These are phyloP conservation scores for Masnerella sp. DNA, from an alignment of 2,888 invertebrate species.

Conservation along the genomic window DNA sequence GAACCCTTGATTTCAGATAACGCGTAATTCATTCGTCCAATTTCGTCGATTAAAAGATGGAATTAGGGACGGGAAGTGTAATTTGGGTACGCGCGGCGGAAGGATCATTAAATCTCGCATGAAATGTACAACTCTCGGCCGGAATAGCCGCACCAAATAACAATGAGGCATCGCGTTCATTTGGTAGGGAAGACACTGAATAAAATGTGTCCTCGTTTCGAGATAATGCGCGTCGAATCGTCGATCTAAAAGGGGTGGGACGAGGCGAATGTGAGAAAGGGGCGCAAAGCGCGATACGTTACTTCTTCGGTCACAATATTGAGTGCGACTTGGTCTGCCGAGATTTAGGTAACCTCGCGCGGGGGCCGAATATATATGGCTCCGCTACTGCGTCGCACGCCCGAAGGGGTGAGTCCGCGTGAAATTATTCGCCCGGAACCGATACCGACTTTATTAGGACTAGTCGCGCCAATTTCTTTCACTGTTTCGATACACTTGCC, in stretches of 20 bases:
- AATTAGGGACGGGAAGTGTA: slow-evolving; percentile 7
- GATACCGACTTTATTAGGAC: slow-evolving; percentile 69
- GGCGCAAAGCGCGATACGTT: slow-evolving; percentile 71
- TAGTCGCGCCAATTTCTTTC: slow-evolving; percentile 46
- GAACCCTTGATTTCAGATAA: no score
- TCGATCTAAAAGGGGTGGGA: slow-evolving; percentile 47
- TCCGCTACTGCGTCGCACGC: slow-evolving; percentile 61
- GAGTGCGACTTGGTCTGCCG: slow-evolving; percentile 71
- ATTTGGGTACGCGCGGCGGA: slow-evolving; percentile 7
- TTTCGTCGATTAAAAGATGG: not conserved
- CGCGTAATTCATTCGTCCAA: slow-evolving; percentile 39
- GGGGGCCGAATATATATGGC: slow-evolving; percentile 66
- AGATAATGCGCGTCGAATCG: slow-evolving; percentile 51
- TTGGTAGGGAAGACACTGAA: slow-evolving; percentile 44
- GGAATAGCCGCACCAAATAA: slow-evolving; percentile 40
- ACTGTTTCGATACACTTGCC: slow-evolving; percentile 31
- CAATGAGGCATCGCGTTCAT: slow-evolving; percentile 40
- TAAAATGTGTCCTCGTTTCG: slow-evolving; percentile 53
- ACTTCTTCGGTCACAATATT: slow-evolving; percentile 75
- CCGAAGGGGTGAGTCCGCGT: slow-evolving; percentile 66
- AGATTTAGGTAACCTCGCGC: slow-evolving; percentile 71
- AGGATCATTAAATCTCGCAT: slow-evolving; percentile 27
- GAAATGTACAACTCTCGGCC: slow-evolving; percentile 19
- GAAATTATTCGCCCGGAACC: slow-evolving; percentile 70
- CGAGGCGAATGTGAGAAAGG: slow-evolving; percentile 57